Conservation (phyloP, 2,888 invertebrate genomes). For the Callosobruchus maculatus region DNA sequence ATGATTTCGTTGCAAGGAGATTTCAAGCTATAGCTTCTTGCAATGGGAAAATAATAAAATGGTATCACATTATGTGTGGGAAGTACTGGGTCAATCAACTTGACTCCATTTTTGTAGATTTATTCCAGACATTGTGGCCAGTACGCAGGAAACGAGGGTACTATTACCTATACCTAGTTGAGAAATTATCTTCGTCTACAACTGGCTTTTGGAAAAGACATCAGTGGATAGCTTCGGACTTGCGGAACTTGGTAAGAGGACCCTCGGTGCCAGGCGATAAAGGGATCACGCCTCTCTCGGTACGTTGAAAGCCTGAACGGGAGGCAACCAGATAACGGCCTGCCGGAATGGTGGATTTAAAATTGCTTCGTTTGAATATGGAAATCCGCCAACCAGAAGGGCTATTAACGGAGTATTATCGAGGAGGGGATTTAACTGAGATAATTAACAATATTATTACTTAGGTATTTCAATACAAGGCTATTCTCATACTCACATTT, state of each 20-base stretch:
- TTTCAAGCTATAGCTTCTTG: too few species aligned
- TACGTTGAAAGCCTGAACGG: not conserved
- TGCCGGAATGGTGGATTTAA: constrained; percentile 34
- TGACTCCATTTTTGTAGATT: too few species aligned
- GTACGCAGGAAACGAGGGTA: too few species aligned
- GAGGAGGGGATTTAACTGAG: constrained; percentile 23
- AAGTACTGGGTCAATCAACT: too few species aligned
- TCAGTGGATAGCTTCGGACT: not conserved
- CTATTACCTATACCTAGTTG: too few species aligned
- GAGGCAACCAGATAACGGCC: not conserved
- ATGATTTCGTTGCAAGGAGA: too few species aligned
- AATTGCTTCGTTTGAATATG: constrained; percentile 39
- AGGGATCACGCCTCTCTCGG: not conserved
- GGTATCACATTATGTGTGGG: too few species aligned
- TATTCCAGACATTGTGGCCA: too few species aligned
- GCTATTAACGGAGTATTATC: constrained; percentile 32
- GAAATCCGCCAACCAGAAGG: constrained; percentile 23
- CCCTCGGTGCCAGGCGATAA: not conserved
- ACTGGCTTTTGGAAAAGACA: too few species aligned
- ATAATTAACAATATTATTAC: constrained; percentile 27
- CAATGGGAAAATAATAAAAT: too few species aligned
- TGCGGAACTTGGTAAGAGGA: not conserved
- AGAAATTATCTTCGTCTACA: too few species aligned
- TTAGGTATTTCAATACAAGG: not conserved
- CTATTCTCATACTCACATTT: too few species aligned